Evolutionary conservation across 1,140 invertebrate genomes (phyloP).

Genomic region (Prorops nasuta): DNA sequence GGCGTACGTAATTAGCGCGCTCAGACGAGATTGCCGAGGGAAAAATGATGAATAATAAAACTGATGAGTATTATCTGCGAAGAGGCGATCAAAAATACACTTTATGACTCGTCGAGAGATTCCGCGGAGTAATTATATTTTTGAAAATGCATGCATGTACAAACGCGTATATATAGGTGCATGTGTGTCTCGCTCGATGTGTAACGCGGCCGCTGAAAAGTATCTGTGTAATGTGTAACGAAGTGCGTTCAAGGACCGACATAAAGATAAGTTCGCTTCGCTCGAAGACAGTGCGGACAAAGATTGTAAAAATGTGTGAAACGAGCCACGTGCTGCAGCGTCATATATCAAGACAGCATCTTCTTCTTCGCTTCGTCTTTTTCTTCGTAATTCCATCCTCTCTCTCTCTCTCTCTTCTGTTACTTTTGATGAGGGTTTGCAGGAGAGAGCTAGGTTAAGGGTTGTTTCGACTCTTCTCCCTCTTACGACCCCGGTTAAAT

Average conservation of each 20-base stretch:
- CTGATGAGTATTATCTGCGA: no score
- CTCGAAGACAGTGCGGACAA: constrained; percentile 29
- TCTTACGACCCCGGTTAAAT: no score
- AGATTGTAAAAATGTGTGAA: constrained; percentile 47
- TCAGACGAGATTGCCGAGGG: no score
- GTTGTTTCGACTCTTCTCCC: no score
- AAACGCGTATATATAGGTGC: no score
- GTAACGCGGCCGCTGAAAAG: background rate
- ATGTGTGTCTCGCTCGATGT: no score
- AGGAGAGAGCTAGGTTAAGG: constrained; percentile 7
- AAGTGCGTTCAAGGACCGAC: constrained; percentile 26
- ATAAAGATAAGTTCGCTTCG: constrained; percentile 37
- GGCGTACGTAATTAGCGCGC: no score
- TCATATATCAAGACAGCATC: constrained; percentile 46
- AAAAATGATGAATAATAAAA: no score
- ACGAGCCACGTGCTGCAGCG: constrained; percentile 42
- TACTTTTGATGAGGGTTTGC: constrained; percentile 10
- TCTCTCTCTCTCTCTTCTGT: constrained; percentile 17
- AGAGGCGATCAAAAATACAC: no score
- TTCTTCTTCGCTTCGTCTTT: constrained; percentile 4
- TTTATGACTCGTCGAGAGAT: background rate
- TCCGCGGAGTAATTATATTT: background rate
- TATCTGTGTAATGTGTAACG: background rate
- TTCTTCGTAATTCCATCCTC: constrained; percentile 19
- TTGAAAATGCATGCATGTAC: no score